Evolutionary conservation across 2,113 vertebrate genomes (phyloP), one percentile per base, ranked within the genome.

Genomic region (Bostrychus sinensis): DNA sequence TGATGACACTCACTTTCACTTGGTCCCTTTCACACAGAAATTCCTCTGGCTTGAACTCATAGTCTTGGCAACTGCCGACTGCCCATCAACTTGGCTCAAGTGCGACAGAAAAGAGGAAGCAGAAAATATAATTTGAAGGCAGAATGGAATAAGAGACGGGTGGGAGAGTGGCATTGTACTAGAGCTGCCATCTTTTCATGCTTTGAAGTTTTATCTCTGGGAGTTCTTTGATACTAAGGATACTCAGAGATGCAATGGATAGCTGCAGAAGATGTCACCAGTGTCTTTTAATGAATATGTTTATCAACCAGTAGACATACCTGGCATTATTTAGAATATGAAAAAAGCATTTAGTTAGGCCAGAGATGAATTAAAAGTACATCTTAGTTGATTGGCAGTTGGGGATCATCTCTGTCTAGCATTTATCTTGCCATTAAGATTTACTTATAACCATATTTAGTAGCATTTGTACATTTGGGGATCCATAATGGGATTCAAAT

Each of bases 21-120:
- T 57, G 11, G 38, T 80, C 72, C 72, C 80, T 89, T 81, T 85
- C 62, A 86, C 78, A 39, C 62, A 71, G 72, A 78, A 85, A 91
- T 91, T 90, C 85, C 78, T 88, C 62, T 50, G 54, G 66, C 73
- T 77, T 51, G 41, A 82, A 73, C 62, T 80, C 36, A 55, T 60
- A 61, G 68, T 79, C 82, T 66, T 72, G 62, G 84, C 81, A 84
- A 84, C 80, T 58, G 77, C 37, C 60, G 70, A 80, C 75, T 68
- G 81, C 78, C 74, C 45, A 70, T 77, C 73, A 82, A 48, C 62
- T 60, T 50, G 56, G 56, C 50, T 56, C 17, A 66, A 57, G 32
- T 59, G 80, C 66, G 62, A 79, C 64, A 66, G 58, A 64, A 71
- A 70, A 65, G 56, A 73, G 75, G 61, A 84, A 81, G 81, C 62